Evolutionary conservation across 1,140 invertebrate species (phyloP).

Genomic region (Papilio xuthus): DNA sequence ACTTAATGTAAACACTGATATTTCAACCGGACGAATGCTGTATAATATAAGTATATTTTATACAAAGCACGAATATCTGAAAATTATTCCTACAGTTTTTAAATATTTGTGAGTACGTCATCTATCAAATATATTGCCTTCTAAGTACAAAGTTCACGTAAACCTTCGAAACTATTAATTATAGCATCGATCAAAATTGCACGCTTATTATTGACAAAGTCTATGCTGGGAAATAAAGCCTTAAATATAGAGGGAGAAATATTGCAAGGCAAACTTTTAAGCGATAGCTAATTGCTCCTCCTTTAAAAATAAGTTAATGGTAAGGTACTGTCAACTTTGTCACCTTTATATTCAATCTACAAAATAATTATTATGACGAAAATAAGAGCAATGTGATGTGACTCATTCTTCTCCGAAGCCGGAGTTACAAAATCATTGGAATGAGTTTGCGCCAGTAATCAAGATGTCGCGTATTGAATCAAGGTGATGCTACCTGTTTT

Average conservation of each 20-base stretch:
- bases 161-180: conserved; percentile 12
- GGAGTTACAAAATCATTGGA: conserved; percentile 4
- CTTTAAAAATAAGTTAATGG: background rate
- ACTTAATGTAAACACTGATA: background rate
- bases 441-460: background rate
- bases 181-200: background rate
- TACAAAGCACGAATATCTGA: conserved; percentile 2
- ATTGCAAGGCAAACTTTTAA: background rate
- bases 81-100: conserved; percentile 20
- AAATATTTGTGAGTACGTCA: background rate
- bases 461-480: conserved; percentile 17
- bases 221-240: background rate
- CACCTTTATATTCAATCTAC: background rate
- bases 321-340: background rate
- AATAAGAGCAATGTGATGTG: background rate
- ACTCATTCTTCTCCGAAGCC: background rate
- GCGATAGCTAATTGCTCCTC: background rate
- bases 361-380: background rate
- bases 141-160: conserved; percentile 9
- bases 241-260: background rate
- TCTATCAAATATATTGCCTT: conserved; percentile 2
- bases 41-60: background rate
- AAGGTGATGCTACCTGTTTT: conserved; percentile 40
- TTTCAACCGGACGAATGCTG: background rate
- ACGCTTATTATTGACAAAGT: background rate